Percentiles rank a stretch among this genome's conserved stretches.
These are phyloP conservation scores for Rhodophaea formosa DNA, from an alignment of 2,888 invertebrate genomes.

Conservation along the genomic window DNA sequence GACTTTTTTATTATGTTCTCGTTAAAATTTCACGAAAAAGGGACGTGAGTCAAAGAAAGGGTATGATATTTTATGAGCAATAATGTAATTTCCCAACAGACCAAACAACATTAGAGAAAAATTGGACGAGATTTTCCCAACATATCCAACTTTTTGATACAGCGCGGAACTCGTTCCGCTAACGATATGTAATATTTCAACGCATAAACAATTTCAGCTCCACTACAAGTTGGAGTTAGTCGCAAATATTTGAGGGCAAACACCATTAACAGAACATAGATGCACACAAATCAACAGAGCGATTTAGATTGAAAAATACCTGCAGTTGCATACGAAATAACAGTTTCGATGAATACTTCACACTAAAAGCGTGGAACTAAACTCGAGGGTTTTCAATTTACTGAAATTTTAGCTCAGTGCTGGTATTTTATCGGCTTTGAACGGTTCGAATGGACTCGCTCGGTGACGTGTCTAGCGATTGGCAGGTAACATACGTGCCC, in stretches of 20 bases:
- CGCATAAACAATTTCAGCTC: slow-evolving; percentile 5
- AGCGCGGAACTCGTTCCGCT: background rate
- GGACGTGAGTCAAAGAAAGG: background rate
- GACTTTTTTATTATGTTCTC: background rate
- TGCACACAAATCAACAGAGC: slow-evolving; percentile 8
- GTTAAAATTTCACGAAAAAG: background rate
- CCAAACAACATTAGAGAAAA: background rate
- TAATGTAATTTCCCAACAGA: slow-evolving; percentile 12
- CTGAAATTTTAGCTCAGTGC: slow-evolving; percentile 43
- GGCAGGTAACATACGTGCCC: background rate
- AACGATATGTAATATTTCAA: slow-evolving; percentile 8
- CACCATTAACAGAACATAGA: slow-evolving; percentile 8
- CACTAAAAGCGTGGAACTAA: slow-evolving; percentile 41
- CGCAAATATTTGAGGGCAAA: slow-evolving; percentile 3
- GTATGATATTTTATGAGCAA: slow-evolving; percentile 1
- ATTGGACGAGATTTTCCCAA: background rate
- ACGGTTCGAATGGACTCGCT: slow-evolving; percentile 24
- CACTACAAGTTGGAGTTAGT: slow-evolving; percentile 5
- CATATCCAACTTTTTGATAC: background rate
- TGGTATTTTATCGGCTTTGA: slow-evolving; percentile 44
- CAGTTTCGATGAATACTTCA: slow-evolving; percentile 46
- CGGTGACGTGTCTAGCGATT: background rate
- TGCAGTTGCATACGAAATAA: slow-evolving; percentile 39
- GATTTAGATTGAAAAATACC: slow-evolving; percentile 41
- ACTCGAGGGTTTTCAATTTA: slow-evolving; percentile 48